phyloP scores from a whole-genome alignment of 2,797 vertebrate species.

The Amblyraja radiata region DNA sequence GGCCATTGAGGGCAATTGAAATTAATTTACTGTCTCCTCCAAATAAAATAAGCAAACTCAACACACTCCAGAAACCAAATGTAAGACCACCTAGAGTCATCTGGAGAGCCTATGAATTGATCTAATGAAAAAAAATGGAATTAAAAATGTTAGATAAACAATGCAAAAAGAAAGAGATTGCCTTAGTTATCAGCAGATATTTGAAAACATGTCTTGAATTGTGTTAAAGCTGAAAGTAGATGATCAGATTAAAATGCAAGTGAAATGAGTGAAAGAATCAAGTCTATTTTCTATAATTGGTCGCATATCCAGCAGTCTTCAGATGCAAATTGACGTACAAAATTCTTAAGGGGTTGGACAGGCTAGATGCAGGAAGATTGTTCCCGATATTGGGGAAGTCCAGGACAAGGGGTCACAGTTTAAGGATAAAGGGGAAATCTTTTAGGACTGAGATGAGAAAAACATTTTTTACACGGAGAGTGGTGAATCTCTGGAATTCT shows the following conservation, averaged over 20 bases:
- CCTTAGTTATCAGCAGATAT: neutral
- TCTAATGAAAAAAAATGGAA: conserved; percentile 12
- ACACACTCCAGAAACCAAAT: neutral
- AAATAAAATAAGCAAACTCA: neutral
- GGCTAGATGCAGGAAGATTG: too few species aligned
- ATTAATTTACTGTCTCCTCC: neutral
- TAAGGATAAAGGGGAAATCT: too few species aligned
- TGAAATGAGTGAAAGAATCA: conserved; percentile 53
- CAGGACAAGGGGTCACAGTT: too few species aligned
- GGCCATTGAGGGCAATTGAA: neutral
- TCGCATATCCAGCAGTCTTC: neutral
- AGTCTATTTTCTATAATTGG: conserved; percentile 47
- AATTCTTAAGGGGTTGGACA: too few species aligned
- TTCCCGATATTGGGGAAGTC: too few species aligned
- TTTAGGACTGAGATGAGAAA: too few species aligned
- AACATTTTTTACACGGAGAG: too few species aligned
- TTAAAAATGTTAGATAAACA: neutral
- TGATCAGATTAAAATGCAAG: conserved; percentile 38
- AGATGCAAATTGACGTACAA: neutral
- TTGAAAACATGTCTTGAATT: neutral
- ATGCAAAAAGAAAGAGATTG: conserved; percentile 17
- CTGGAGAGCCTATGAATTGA: neutral
- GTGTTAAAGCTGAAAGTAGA: neutral
- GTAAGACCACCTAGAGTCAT: neutral
- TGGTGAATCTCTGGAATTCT: too few species aligned